These are phyloP conservation scores for Drosophila emarginata DNA, from an alignment of 2,888 invertebrate species.

Conservation along the genomic window DNA sequence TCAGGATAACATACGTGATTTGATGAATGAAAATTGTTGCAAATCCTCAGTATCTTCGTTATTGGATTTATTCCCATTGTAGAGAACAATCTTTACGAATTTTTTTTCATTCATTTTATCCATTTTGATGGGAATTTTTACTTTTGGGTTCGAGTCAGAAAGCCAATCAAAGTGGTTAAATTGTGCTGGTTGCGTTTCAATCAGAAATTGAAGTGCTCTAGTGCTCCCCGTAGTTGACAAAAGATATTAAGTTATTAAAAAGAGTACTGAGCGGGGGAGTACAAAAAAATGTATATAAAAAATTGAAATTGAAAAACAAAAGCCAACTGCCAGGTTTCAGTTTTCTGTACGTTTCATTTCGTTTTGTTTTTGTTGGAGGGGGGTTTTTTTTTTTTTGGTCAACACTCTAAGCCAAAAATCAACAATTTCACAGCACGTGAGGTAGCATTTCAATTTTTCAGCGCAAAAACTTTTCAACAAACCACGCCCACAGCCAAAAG, in stretches of 20 bases:
- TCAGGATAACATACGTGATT: too few species aligned
- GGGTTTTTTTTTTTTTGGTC: slow-evolving; percentile 70
- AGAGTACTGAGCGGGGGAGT: slow-evolving; percentile 23
- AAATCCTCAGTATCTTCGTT: too few species aligned
- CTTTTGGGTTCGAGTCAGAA: slow-evolving; percentile 1
- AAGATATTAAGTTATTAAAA: slow-evolving; percentile 74
- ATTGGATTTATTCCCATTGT: neutral
- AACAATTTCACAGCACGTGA: slow-evolving; percentile 67
- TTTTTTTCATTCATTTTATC: neutral
- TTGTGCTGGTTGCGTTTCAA: slow-evolving; percentile 62
- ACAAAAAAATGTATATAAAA: slow-evolving; percentile 20
- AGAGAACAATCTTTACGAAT: neutral
- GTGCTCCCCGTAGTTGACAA: slow-evolving; percentile 46
- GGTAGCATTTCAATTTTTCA: slow-evolving; percentile 77
- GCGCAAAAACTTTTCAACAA: slow-evolving; percentile 60
- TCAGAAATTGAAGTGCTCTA: slow-evolving; percentile 61
- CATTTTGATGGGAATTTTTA: slow-evolving; percentile 17
- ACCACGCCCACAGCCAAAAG: slow-evolving; percentile 30
- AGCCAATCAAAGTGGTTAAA: slow-evolving; percentile 49
- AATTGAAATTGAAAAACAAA: slow-evolving; percentile 69
- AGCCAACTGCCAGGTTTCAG: slow-evolving; percentile 51
- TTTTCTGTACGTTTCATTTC: slow-evolving; percentile 2
- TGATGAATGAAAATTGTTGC: too few species aligned
- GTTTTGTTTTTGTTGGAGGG: neutral
- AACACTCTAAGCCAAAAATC: slow-evolving; percentile 78